Base-by-base conservation (phyloP, 1,140 invertebrate genomes). In the Neuroterus valhalla region DNA sequence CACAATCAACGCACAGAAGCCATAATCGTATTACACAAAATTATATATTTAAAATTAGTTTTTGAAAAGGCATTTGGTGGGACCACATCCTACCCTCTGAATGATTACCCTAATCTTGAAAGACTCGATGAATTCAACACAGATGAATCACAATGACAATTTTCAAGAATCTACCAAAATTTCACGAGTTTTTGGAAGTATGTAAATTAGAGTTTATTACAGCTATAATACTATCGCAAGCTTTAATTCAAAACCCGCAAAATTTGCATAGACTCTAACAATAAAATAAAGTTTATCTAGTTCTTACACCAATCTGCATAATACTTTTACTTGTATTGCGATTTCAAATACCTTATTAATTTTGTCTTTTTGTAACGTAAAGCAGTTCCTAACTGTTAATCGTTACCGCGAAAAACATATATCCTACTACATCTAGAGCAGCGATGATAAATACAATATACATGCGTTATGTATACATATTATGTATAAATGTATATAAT, bases 381-480 rank as follows among this genome's bases (percentile, higher is more conserved):
- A 66, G 43, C 31, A 17, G n/a, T 11, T 26, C 31, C 23, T 62
- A 62, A 62, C 31, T 26, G 14, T 62, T 26, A 31, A 26, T 62
- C 52, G 23, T 62, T 62, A 62, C 52, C 52, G 52, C 52, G 52
- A n/a, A 70, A 70, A 23, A 50, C 70, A 42, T 66, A n/a, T 70
- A 19, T 19, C 31, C 52, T 69, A 69, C 12, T 66, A 43, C 43
- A n/a, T 42, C 23, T 31, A 48, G 26, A 26, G 66, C 48, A 23
- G 50, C 31, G 69, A 71, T 23, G 46, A 75, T 62, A 67, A 48
- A 75, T 73, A 68, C 45, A 44, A 62, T 21, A 38, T 31, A 43
- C 44, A 62, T 62, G 23, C 23, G 48, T 44, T 75, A 75, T 75
- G 52, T 75, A 75, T 44, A 71, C 62, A 71, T 31, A 70, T 69